phyloP scores from a whole-genome alignment of 2,888 invertebrate genomes.

The Lottia scabra region DNA sequence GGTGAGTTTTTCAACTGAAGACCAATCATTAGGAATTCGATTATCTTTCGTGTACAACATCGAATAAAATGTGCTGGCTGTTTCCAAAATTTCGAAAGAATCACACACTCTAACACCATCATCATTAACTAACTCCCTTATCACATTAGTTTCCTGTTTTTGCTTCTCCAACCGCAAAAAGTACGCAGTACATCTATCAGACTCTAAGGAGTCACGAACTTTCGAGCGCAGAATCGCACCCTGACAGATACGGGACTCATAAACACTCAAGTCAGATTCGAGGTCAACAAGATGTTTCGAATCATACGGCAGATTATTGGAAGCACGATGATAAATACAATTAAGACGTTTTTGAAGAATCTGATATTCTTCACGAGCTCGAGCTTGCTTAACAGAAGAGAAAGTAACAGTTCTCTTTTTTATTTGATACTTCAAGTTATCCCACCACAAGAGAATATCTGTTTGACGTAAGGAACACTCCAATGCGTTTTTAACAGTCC shows the following conservation, averaged over 20 bases:
- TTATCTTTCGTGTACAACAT: constrained; percentile 8
- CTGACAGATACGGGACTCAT: too few relatives aligned
- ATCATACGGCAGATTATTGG: not conserved
- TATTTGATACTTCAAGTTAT: not conserved
- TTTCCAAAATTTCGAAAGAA: constrained; percentile 8
- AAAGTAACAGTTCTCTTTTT: not conserved
- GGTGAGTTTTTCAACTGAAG: not conserved
- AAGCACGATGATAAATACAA: not conserved
- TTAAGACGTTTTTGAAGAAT: not conserved
- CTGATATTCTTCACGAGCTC: not conserved
- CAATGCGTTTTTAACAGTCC: not conserved
- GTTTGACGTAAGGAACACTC: not conserved
- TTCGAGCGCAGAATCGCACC: too few relatives aligned
- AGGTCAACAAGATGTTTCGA: too few relatives aligned
- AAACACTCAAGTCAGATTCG: too few relatives aligned
- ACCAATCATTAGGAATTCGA: not conserved
- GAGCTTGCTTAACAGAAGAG: not conserved
- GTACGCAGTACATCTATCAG: too few relatives aligned
- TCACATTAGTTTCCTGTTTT: constrained; percentile 10
- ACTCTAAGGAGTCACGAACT: too few relatives aligned
- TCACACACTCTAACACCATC: not conserved
- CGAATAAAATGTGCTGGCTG: constrained; percentile 3
- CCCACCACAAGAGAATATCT: not conserved
- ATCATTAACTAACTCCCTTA: not conserved
- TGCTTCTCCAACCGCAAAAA: too few relatives aligned